Percentiles rank a stretch among this genome's conserved stretches.
Conservation (phyloP, 2,797 vertebrate species). For the Argya squamiceps region DNA sequence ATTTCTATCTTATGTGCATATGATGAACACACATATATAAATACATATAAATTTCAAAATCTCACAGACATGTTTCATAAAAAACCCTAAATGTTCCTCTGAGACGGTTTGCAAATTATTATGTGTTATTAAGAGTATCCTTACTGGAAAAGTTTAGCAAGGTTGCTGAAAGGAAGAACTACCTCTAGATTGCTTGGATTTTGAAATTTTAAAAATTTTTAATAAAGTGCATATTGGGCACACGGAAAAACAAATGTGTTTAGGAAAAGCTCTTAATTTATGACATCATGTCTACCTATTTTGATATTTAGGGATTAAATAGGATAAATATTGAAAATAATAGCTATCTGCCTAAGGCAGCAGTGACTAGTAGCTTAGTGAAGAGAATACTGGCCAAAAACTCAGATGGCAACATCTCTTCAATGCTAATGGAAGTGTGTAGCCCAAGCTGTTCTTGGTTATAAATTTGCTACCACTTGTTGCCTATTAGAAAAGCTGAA, state of each 20-base stretch:
- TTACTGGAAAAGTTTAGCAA: not conserved
- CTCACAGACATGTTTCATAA: not conserved
- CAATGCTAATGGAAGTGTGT: not conserved
- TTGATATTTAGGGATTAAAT: not conserved
- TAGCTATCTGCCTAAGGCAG: not conserved
- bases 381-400: not conserved
- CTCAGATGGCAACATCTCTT: not conserved
- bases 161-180: not conserved
- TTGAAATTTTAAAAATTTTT: not conserved
- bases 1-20: not conserved
- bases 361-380: not conserved
- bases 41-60: not conserved
- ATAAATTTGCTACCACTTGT: not conserved
- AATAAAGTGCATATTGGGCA: fast-evolving
- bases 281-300: fast-evolving
- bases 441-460: not conserved
- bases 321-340: not conserved
- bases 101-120: not conserved
- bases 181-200: not conserved
- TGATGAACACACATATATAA: fast-evolving
- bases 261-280: not conserved
- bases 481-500: not conserved
- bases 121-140: not conserved
- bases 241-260: not conserved
- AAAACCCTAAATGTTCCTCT: fast-evolving